Conservation (phyloP, 2,113 vertebrate genomes). For the Ophthalmolycus amberensis region DNA sequence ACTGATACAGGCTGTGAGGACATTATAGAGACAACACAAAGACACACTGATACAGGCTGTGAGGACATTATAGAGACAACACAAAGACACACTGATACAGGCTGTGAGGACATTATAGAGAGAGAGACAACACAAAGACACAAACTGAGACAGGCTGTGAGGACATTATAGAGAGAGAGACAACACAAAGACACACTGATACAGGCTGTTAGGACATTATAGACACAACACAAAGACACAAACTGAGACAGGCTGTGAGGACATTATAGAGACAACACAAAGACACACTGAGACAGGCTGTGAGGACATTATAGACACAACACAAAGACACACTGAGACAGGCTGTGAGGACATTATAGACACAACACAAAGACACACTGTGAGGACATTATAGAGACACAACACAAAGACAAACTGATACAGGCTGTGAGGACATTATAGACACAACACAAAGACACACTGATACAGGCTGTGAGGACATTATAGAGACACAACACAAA, state of each 20-base stretch:
- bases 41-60: too few species aligned
- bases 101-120: too few species aligned
- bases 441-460: not conserved
- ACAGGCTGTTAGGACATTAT: slow-evolving; percentile 47
- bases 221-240: not conserved
- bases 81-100: too few species aligned
- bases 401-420: too few species aligned
- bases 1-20: not conserved
- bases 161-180: slow-evolving; percentile 4
- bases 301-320: too few species aligned
- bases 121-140: not conserved
- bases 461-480: not conserved
- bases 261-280: too few species aligned
- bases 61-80: too few species aligned
- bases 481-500: not conserved
- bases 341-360: not conserved
- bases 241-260: not conserved
- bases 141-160: not conserved
- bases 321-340: not conserved
- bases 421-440: too few species aligned
- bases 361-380: too few species aligned
- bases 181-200: not conserved
- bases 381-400: too few species aligned
- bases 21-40: too few species aligned
- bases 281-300: too few species aligned